Evolutionary conservation across 2,888 invertebrate species (phyloP), one percentile per base, ranked within the genome.

Genomic region (Drosophila helvetica): DNA sequence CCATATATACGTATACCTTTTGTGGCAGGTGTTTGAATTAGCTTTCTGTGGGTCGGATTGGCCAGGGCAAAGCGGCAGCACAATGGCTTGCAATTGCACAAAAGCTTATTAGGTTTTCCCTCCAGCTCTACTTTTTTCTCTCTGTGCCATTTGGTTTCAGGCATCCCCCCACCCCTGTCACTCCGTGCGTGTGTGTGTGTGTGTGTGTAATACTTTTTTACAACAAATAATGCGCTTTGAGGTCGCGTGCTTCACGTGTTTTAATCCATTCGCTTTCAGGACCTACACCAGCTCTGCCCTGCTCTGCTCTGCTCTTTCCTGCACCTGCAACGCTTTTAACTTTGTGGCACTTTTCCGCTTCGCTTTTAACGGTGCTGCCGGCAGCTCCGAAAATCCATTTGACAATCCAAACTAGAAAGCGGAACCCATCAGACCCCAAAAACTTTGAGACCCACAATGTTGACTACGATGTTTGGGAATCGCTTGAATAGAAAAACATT

Each of bases 21-120:
- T 82, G 80, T 80, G 77, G 67, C 83, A 79, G 79, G 83, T 86
- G 85, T 84, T 81, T 76, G 86, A 84, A 84, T 84, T 84, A 86
- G 86, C 84, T 86, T 81, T 81, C 74, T 78, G 70, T 61, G 77
- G 69, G 72, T 67, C 73, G 77, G 69, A 70, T 67, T 74, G 72
- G 76, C 64, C 58, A 76, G 45, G 52, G 59, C 55, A 52, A 59
- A 72, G 66, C 66, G 56, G 66, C 66, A 70, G 62, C 70, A 62
- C 62, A 74, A 70, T 60, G 76, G 82, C 72, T 83, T 68, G 72
- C 86, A 87, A 87, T 79, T 78, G 88, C 79, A 85, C 83, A 85
- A 87, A 85, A 85, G 85, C 85, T 85, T 85, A 85, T 85, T 85
- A 85, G 76, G 74, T 78, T 77, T 69, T 57, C 56, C 66, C 66